Evolutionary conservation across 2,113 vertebrate genomes (phyloP).

Genomic region (Otolemur garnettii): DNA sequence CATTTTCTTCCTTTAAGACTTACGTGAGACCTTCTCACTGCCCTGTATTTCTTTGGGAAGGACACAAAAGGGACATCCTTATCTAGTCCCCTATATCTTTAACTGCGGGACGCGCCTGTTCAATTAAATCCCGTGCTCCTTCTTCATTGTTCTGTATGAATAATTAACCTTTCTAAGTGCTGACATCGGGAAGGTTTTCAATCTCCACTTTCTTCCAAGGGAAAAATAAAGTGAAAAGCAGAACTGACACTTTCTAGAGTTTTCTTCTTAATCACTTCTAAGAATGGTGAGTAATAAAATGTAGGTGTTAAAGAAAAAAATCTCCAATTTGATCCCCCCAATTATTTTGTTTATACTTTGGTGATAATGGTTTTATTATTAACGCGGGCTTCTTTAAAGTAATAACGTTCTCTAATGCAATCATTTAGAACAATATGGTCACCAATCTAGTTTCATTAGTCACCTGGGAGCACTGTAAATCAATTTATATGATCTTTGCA

Average conservation of each 20-base stretch:
- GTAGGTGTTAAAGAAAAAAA: not conserved
- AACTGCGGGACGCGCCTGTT: conserved; percentile 70
- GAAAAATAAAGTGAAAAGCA: conserved; percentile 60
- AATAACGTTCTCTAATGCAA: conserved; percentile 66
- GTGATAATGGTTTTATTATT: conserved; percentile 61
- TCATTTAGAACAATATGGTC: conserved; percentile 76
- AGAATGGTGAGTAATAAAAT: conserved; percentile 19
- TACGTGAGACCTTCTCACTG: not conserved
- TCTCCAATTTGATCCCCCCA: conserved; percentile 40
- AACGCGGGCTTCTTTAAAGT: conserved; percentile 52
- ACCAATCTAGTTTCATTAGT: conserved; percentile 75
- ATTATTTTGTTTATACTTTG: conserved; percentile 70
- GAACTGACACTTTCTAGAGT: not conserved
- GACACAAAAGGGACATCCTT: conserved; percentile 75
- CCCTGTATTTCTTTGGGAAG: conserved; percentile 71
- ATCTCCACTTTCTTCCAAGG: not conserved
- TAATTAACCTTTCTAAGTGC: conserved; percentile 80
- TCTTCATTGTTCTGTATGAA: conserved; percentile 72
- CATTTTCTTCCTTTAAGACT: conserved; percentile 66
- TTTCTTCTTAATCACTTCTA: conserved; percentile 58
- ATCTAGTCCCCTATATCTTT: conserved; percentile 68
- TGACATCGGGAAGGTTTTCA: conserved; percentile 66
- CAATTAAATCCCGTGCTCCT: conserved; percentile 69
- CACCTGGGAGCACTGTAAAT: conserved; percentile 81
- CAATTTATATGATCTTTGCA: conserved; percentile 73